Conservation (phyloP, 2,888 invertebrate species). For the Malthinus flaveolus region DNA sequence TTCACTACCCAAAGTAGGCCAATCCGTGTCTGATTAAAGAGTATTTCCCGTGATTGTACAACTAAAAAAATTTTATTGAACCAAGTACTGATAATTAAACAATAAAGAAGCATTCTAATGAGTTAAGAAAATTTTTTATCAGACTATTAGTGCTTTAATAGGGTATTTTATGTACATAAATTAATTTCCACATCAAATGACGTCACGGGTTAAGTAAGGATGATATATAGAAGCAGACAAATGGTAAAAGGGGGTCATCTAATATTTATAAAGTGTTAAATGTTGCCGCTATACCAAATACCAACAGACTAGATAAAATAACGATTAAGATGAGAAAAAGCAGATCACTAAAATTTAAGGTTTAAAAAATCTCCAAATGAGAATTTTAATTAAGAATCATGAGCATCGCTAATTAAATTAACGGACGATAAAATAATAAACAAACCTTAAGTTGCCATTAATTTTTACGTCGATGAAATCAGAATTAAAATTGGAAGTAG, state of each 20-base stretch:
- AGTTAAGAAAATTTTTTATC: constrained; percentile 1
- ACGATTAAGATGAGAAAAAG: not conserved
- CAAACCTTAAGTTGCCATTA: no score
- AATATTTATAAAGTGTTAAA: constrained; percentile 14
- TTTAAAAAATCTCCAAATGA: no score
- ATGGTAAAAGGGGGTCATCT: constrained; percentile 14
- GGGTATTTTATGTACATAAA: not conserved
- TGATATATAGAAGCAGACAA: constrained; percentile 12
- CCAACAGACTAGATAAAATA: not conserved
- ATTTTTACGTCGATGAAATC: not conserved
- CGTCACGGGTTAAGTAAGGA: constrained; percentile 23
- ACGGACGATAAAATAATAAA: no score
- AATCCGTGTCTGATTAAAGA: no score
- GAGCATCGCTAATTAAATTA: no score
- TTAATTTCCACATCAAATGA: constrained; percentile 10
- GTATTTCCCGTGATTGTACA: no score
- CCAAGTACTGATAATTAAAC: no score
- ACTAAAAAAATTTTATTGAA: no score
- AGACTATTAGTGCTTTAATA: constrained; percentile 9
- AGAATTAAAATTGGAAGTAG: constrained; percentile 2
- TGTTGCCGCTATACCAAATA: not conserved
- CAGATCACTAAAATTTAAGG: no score
- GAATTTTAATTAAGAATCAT: no score
- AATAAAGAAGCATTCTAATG: no score
- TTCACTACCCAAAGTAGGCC: no score